Base-by-base conservation (phyloP, 2,113 vertebrate species). In the Pterocles burchelli region DNA sequence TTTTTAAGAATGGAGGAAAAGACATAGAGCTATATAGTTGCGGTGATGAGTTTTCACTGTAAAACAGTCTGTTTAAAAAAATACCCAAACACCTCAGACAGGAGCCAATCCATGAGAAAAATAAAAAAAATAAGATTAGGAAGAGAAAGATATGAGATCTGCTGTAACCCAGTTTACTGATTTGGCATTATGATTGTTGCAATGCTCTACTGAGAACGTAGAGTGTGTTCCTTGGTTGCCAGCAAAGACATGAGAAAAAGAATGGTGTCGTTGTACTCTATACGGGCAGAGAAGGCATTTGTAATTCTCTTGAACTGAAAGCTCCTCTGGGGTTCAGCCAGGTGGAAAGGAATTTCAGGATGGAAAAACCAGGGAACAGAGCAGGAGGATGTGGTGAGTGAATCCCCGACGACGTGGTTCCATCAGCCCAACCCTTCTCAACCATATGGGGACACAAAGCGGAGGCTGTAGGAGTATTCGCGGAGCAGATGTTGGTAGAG, bases 401-500 rank as follows among this genome's bases (percentile, higher is more conserved):
- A 91, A 45, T 71, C 57, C 26, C 45, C 43, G 13, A 48, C 59
- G 67, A 0, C 2, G 22, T 43, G 29, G 7, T 49, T 81, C 72
- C 51, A 24, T 88, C 10, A 2, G 48, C 70, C 80, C 57, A 49
- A 19, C 48, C 66, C 65, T 59, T 65, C 48, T 0, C 54, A 57
- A 76, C 96, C 96, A 75, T 71, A 86, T 65, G 94, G 91, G 76
- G 29, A 48, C n/a, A 33, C 1, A 8, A 34, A 86, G 18, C 38
- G 61, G 76, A 94, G 75, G 51, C 85, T 77, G 59, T 72, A 33
- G 72, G 20, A 92, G 26, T 86, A 48, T 95, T 94, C 92, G 90
- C 86, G 45, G 93, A 96, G 84, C 93, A 96, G 94, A 93, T 95
- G 91, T 95, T 88, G 79, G 26, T 28, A 41, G 48, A 93, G 57